phyloP scores from a whole-genome alignment of 2,888 invertebrate species.

The Panzeria rudis region DNA sequence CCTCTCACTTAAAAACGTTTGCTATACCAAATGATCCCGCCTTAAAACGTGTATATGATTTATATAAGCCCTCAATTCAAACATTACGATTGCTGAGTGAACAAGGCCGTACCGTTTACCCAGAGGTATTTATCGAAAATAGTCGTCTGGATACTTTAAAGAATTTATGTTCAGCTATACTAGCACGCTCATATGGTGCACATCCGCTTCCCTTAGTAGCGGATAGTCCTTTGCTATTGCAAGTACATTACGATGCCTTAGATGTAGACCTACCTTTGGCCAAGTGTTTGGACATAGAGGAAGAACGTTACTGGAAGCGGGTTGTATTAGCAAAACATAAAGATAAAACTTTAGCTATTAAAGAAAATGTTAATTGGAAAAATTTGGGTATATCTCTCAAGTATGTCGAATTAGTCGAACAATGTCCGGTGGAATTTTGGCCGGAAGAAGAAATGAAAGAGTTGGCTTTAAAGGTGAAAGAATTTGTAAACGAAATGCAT shows the following conservation, averaged over 20 bases:
- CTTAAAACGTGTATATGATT: slow-evolving; percentile 73
- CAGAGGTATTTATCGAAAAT: slow-evolving; percentile 77
- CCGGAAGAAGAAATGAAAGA: slow-evolving; percentile 76
- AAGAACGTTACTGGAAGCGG: slow-evolving; percentile 78
- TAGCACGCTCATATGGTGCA: slow-evolving; percentile 74
- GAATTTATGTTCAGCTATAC: slow-evolving; percentile 76
- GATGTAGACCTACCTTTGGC: slow-evolving; percentile 77
- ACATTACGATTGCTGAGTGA: slow-evolving; percentile 75
- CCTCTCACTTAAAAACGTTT: slow-evolving; percentile 73
- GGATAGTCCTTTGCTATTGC: slow-evolving; percentile 74
- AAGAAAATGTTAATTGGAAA: slow-evolving; percentile 77
- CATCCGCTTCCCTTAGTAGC: slow-evolving; percentile 66
- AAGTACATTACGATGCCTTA: slow-evolving; percentile 77
- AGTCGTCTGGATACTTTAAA: slow-evolving; percentile 75
- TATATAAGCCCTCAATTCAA: slow-evolving; percentile 75
- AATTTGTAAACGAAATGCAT: slow-evolving; percentile 76
- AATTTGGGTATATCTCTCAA: slow-evolving; percentile 77
- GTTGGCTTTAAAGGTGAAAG: slow-evolving; percentile 74
- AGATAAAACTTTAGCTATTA: slow-evolving; percentile 74
- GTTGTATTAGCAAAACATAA: slow-evolving; percentile 77
- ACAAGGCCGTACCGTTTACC: slow-evolving; percentile 74
- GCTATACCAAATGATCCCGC: slow-evolving; percentile 76
- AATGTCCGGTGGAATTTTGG: slow-evolving; percentile 78
- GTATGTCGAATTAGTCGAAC: slow-evolving; percentile 78
- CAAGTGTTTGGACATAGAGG: slow-evolving; percentile 77